Conservation (phyloP, 2,113 vertebrate genomes). For the Silurus glanis region DNA sequence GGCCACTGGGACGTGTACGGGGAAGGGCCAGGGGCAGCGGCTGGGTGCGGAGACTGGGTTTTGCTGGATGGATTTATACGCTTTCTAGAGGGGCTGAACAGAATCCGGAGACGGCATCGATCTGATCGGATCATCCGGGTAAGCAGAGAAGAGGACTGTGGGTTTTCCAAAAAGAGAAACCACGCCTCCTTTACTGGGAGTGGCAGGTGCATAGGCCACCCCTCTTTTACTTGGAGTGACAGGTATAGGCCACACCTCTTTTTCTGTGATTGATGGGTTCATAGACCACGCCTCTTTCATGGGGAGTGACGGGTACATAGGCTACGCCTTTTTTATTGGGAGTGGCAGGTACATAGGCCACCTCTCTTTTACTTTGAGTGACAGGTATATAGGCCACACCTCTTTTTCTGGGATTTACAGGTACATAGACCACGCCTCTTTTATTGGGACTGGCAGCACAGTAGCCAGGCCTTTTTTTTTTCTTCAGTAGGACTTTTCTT, state of each 20-base stretch:
- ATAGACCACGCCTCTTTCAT: background rate
- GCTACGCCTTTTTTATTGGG: background rate
- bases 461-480: background rate
- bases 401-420: background rate
- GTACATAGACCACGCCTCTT: background rate
- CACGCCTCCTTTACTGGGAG: background rate
- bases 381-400: background rate
- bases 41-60: constrained; percentile 81
- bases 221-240: background rate
- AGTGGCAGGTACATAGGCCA: background rate
- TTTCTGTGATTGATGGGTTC: background rate
- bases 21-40: constrained; percentile 69
- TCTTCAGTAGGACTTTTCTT: background rate
- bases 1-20: constrained; percentile 91
- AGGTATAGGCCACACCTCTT: background rate
- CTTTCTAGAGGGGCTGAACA: constrained; percentile 95
- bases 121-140: constrained; percentile 89
- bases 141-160: constrained; percentile 41
- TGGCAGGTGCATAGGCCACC: background rate
- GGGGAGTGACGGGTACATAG: background rate
- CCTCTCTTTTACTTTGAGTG: background rate
- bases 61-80: constrained; percentile 92
- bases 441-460: background rate
- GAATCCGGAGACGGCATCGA: constrained; percentile 90
- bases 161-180: background rate